Base-by-base conservation (phyloP, 1,140 invertebrate species). In the Drosophila asahinai region DNA sequence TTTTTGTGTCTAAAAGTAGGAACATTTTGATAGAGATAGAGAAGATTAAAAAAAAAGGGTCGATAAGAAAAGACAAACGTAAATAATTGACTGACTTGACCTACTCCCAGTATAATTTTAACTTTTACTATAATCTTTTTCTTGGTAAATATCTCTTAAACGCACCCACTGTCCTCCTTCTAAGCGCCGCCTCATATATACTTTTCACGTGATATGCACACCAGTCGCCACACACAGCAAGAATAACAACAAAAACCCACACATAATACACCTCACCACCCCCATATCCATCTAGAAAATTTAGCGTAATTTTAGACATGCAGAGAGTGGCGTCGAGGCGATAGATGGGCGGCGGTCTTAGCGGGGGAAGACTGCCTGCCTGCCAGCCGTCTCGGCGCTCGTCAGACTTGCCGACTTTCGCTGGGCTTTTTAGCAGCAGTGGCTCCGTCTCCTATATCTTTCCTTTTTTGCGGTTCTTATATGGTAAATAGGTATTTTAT, bases 401-500 rank as follows among this genome's bases (percentile, higher is more conserved):
- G 57, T 48, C 33, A 77, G 73, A 78, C 47, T 66, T 45, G 33
- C 30, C 27, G 70, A 73, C 49, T 77, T 83, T 89, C 65, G 68
- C 51, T 72, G 45, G 73, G 65, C 81, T 81, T 84, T 89, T 89
- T 83, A 86, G 84, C 80, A 78, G 52, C 15, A 6, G 38, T 83
- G 70, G 70, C 12, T 42, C 11, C 36, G 25, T 17, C 25, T 30
- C 27, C 5, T 15, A 38, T 40, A 14, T 19, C 51, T 54, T 38
- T 65, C 33, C 62, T 62, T 61, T 55, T 43, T 55, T 49, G 52
- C 62, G 54, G 61, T 58, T 73, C 15, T 57, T 70, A 73, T 77
- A 83, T 87, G 84, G 77, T 77, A 89, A 87, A 80, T 78, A 84
- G 64, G 71, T 84, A 87, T 87, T 81, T 76, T 61, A 58, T 52